These are phyloP conservation scores for Pissodes strobi DNA, from an alignment of 1,140 invertebrate genomes.

Conservation along the genomic window DNA sequence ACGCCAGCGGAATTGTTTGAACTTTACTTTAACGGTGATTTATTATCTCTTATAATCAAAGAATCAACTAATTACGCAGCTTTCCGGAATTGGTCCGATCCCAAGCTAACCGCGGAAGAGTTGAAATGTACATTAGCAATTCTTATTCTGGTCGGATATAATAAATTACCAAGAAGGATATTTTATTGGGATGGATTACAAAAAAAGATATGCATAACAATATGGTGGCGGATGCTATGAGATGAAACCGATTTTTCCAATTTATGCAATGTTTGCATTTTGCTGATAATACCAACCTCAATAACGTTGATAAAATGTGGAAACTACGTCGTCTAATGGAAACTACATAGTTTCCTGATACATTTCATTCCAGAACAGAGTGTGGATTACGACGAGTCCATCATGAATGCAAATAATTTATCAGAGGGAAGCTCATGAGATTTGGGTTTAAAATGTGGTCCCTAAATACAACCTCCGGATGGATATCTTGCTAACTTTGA, in stretches of 20 bases:
- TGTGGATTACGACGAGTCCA: not conserved
- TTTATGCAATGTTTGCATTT: not conserved
- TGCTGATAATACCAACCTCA: not conserved
- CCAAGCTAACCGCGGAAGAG: not conserved
- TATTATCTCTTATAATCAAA: too few species aligned
- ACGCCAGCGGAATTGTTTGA: not conserved
- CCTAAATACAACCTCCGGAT: too few species aligned
- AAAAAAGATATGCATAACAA: too few species aligned
- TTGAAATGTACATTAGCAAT: slow-evolving; percentile 5
- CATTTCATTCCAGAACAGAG: not conserved
- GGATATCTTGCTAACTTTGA: too few species aligned
- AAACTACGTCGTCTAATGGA: not conserved
- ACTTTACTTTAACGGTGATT: too few species aligned
- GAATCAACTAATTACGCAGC: too few species aligned
- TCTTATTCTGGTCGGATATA: too few species aligned
- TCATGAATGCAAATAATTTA: not conserved
- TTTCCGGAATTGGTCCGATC: too few species aligned
- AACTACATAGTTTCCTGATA: too few species aligned
- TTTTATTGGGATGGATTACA: slow-evolving; percentile 6
- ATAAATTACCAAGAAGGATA: slow-evolving; percentile 2
- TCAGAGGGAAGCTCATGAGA: too few species aligned
- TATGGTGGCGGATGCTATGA: slow-evolving; percentile 1
- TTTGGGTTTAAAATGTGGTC: too few species aligned
- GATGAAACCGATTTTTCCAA: too few species aligned
- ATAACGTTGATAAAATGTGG: slow-evolving; percentile 7